These are phyloP conservation scores for Cacoxenus indagator DNA, from an alignment of 2,888 invertebrate genomes.

Conservation along the genomic window DNA sequence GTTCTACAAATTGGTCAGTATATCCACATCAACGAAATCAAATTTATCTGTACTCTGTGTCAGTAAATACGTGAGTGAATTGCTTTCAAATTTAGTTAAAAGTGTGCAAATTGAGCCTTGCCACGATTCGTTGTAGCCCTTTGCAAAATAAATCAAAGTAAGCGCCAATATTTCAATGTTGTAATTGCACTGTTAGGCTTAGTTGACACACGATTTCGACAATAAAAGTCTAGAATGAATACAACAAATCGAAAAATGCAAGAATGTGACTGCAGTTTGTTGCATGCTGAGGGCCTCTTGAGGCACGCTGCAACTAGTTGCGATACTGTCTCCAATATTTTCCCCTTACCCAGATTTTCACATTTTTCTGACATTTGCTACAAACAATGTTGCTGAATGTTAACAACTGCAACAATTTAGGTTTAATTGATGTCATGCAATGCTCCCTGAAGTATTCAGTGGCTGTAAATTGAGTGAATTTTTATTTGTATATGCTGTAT, in stretches of 20 bases:
- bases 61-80: not conserved
- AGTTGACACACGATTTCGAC: constrained; percentile 10
- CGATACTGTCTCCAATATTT: not conserved
- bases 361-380: constrained; percentile 47
- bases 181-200: constrained; percentile 46
- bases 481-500: not conserved
- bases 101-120: not conserved
- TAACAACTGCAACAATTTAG: constrained; percentile 64
- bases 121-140: constrained; percentile 24
- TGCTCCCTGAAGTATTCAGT: constrained; percentile 45
- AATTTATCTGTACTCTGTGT: not conserved
- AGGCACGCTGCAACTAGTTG: not conserved
- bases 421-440: constrained; percentile 55
- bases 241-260: constrained; percentile 45
- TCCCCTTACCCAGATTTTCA: not conserved
- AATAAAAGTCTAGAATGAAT: constrained; percentile 23
- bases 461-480: not conserved
- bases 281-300: constrained; percentile 30
- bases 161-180: constrained; percentile 61
- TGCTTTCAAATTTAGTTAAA: too few species aligned
- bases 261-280: constrained; percentile 48
- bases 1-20: not conserved
- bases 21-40: not conserved
- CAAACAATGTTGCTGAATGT: constrained; percentile 63
- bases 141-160: constrained; percentile 63